Base-by-base conservation (phyloP, 2,113 vertebrate genomes). In the Protobothrops flavoviridis region DNA sequence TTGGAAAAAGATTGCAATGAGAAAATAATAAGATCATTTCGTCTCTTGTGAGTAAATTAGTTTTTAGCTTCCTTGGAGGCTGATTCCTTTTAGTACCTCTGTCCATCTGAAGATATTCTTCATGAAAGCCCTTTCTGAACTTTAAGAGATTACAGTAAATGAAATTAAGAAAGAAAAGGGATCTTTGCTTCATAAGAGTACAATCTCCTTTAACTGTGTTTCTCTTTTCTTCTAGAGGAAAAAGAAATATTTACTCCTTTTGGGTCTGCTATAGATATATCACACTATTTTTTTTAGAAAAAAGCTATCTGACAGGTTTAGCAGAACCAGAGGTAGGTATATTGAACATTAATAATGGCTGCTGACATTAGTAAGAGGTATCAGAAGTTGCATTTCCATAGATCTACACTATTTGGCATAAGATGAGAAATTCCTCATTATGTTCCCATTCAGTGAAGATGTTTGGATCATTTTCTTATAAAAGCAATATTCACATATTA, bases 11-110 rank as follows among this genome's bases (percentile, higher is more conserved):
- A 9, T 88, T 93, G 91, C 89, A 95, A 59, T 74, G 91, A 57
- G 91, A 53, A 94, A 93, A 87, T 11, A 93, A 89, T 93, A 69
- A 53, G 91, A 94, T 92, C 15, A 94, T 91, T 94, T 85, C 53
- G 3, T 61, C 17, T 93, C 93, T n/a, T 91, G 10, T 56, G 24
- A 90, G 69, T n/a, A 87, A n/a, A 92, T 50, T 52, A 94, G 86
- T 2, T 39, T 89, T 43, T 88, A 69, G 61, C 15, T 56, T 26
- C 64, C 94, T 92, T 93, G 93, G 94, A 94, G 61, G 61, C 4
- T 24, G 8, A 1, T 95, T 3, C 0, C 12, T 87, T 91, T 52
- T 57, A 93, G 20, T 64, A 93, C 91, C 88, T 39, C 56, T n/a
- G 0, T 9, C 90, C 90, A 6, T 91, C 69, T 91, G 53, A 53